These are phyloP conservation scores for Brenthis daphne DNA, from an alignment of 2,888 invertebrate genomes.

Conservation along the genomic window DNA sequence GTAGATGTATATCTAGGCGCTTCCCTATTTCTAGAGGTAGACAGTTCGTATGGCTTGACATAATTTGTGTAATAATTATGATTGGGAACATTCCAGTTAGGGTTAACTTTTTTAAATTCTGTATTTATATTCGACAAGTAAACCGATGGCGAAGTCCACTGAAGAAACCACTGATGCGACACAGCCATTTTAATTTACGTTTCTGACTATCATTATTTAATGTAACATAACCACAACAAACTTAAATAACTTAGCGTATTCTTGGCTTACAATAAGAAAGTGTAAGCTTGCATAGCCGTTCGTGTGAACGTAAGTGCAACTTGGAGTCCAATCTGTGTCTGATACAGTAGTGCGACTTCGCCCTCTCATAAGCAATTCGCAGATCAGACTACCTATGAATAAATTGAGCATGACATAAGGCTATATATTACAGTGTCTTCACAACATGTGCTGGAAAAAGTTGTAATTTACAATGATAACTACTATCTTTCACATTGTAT, in stretches of 20 bases:
- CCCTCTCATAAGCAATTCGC: conserved; percentile 33
- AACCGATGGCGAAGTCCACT: conserved; percentile 70
- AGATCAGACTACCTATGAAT: conserved; percentile 22
- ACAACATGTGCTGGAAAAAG: background rate
- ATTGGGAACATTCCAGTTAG: conserved; percentile 48
- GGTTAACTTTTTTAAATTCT: conserved; percentile 58
- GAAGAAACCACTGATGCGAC: conserved; percentile 78
- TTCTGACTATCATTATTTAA: conserved; percentile 12
- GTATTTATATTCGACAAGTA: conserved; percentile 64
- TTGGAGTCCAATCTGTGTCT: conserved; percentile 26
- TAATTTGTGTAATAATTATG: conserved; percentile 21
- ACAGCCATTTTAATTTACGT: conserved; percentile 60
- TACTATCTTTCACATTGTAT: conserved; percentile 1
- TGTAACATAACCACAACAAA: background rate
- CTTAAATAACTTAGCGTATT: background rate
- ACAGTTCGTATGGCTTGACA: conserved; percentile 19
- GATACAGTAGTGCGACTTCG: conserved; percentile 12
- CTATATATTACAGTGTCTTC: conserved; percentile 19
- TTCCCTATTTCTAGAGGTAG: conserved; percentile 7
- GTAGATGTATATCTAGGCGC: background rate
- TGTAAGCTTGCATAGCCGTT: conserved; percentile 29
- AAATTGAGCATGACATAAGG: background rate
- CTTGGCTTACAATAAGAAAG: conserved; percentile 36
- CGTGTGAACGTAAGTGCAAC: conserved; percentile 30
- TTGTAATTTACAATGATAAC: conserved; percentile 2